Evolutionary conservation across 2,113 vertebrate genomes (phyloP).

Genomic region (Microcebus ravelobensis): DNA sequence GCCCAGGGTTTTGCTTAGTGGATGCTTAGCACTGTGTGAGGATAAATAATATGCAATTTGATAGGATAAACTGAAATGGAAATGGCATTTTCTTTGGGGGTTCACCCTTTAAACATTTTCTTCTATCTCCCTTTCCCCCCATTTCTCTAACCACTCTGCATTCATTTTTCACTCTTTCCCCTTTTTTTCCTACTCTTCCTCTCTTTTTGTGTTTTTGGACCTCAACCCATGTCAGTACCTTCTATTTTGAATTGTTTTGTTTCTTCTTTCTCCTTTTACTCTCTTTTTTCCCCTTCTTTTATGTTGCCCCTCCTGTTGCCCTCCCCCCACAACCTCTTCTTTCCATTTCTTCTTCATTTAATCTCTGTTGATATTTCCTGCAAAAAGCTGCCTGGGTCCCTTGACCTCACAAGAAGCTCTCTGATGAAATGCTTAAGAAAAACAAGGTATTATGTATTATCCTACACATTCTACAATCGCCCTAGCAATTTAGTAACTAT

Average conservation of each 20-base stretch:
- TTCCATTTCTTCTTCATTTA: constrained; percentile 48
- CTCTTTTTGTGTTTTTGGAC: not conserved
- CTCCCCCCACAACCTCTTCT: not conserved
- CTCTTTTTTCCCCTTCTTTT: not conserved
- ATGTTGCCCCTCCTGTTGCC: not conserved
- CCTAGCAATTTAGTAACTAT: constrained; percentile 88
- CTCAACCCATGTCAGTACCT: not conserved
- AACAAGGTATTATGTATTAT: constrained; percentile 90
- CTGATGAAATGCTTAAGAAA: constrained; percentile 89
- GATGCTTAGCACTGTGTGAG: not conserved
- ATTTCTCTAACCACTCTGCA: not conserved
- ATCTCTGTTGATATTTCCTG: constrained; percentile 34
- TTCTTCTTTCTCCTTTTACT: not conserved
- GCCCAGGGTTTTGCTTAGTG: not conserved
- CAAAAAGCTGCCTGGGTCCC: constrained; percentile 81
- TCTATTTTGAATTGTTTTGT: constrained; percentile 3
- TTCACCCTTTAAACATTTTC: not conserved
- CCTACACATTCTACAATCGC: constrained; percentile 88
- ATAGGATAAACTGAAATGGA: not conserved
- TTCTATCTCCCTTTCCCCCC: not conserved
- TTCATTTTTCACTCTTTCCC: not conserved
- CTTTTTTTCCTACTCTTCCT: not conserved
- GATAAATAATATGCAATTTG: not conserved
- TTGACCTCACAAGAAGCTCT: constrained; percentile 90
- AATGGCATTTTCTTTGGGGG: not conserved